These are phyloP conservation scores for Rosalia funebris DNA, from an alignment of 2,888 invertebrate species.

Conservation along the genomic window DNA sequence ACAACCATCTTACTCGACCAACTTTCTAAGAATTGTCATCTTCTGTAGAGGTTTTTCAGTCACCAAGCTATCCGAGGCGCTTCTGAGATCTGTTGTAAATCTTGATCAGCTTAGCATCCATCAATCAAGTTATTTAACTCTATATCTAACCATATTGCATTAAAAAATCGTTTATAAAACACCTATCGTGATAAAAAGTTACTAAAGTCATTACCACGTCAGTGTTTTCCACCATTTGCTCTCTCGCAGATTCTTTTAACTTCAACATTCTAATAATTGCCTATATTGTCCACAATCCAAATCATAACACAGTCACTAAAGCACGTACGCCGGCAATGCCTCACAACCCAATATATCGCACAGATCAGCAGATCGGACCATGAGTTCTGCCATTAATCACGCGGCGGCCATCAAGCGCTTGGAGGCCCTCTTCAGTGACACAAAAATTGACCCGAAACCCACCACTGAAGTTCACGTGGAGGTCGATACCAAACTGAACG, in stretches of 20 bases:
- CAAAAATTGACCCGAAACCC: conserved; percentile 66
- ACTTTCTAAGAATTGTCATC: no score
- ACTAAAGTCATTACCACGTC: no score
- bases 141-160: no score
- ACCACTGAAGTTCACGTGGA: conserved; percentile 58
- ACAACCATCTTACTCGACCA: no score
- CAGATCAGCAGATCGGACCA: conserved; percentile 34
- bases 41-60: no score
- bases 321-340: neutral
- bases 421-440: conserved; percentile 77
- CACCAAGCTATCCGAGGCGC: no score
- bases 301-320: conserved; percentile 9
- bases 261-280: neutral
- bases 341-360: neutral
- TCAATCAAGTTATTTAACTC: no score
- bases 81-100: no score
- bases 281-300: no score
- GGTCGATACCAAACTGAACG: conserved; percentile 70
- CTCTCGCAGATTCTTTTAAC: neutral
- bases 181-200: no score
- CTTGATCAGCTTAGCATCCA: no score
- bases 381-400: conserved; percentile 69
- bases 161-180: no score
- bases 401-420: conserved; percentile 76
- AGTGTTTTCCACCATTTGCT: neutral